Conservation (phyloP, 2,888 invertebrate genomes). For the Norana najaformis region DNA sequence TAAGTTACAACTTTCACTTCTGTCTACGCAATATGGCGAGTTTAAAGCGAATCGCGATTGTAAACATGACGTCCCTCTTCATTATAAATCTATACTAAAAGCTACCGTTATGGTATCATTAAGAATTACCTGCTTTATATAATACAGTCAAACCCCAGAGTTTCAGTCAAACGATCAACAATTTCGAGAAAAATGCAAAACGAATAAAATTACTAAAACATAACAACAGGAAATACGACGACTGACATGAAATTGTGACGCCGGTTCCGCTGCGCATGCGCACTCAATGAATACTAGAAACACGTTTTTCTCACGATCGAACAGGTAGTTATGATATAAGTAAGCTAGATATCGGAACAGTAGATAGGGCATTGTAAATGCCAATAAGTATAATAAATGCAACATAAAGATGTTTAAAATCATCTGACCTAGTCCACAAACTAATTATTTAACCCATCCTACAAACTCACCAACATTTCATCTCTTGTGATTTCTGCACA, state of each 20-base stretch:
- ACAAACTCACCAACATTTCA: too few species aligned
- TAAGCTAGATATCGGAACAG: not conserved
- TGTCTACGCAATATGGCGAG: not conserved
- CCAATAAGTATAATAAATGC: not conserved
- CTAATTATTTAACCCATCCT: too few species aligned
- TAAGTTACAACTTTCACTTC: not conserved
- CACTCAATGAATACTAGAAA: not conserved
- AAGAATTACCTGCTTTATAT: not conserved
- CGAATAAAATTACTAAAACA: conserved; percentile 18
- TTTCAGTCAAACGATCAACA: not conserved
- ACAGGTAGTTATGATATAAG: not conserved
- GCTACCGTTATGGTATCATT: not conserved
- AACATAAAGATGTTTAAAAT: not conserved
- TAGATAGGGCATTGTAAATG: not conserved
- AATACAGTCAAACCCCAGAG: not conserved
- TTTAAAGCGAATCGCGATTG: not conserved
- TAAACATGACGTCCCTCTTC: not conserved
- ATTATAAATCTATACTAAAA: not conserved
- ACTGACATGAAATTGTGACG: conserved; percentile 18
- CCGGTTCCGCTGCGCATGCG: conserved; percentile 26
- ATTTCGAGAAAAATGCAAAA: not conserved
- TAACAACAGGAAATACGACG: conserved; percentile 25
- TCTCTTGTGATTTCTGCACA: too few species aligned
- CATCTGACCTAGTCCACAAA: too few species aligned
- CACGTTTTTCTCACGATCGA: not conserved